Evolutionary conservation across 2,888 invertebrate genomes (phyloP).

Genomic region (Caenorhabditis becei): DNA sequence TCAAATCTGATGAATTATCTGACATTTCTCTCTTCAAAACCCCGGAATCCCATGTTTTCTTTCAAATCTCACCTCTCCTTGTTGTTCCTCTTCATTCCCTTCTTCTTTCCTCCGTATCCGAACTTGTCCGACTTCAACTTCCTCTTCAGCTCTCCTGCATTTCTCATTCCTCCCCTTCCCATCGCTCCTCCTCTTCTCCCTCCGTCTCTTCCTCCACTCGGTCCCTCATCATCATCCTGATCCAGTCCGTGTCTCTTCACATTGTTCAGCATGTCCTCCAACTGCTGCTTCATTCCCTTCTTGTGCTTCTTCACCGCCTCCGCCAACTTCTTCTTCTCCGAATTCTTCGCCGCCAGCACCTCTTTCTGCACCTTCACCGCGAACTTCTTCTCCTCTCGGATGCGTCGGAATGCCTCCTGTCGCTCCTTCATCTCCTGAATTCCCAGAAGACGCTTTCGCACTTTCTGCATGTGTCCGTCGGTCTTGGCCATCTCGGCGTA

Average conservation of each 20-base stretch:
- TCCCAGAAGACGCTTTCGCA: slow-evolving; percentile 74
- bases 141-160: slow-evolving; percentile 58
- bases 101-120: slow-evolving; percentile 96
- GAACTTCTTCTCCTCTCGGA: slow-evolving; percentile 93
- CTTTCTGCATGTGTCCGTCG: slow-evolving; percentile 96
- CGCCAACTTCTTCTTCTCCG: slow-evolving; percentile 93
- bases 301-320: slow-evolving; percentile 93
- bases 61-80: slow-evolving; percentile 84
- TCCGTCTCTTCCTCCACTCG: slow-evolving; percentile 55
- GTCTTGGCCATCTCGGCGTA: slow-evolving; percentile 99
- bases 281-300: slow-evolving; percentile 81
- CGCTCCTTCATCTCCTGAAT: slow-evolving; percentile 89
- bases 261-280: slow-evolving; percentile 80
- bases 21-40: too few relatives aligned
- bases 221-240: slow-evolving; percentile 60
- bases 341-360: slow-evolving; percentile 87
- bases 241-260: slow-evolving; percentile 73
- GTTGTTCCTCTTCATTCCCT: slow-evolving; percentile 91
- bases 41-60: neutral
- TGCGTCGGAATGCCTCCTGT: slow-evolving; percentile 92
- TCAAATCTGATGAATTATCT: too few relatives aligned
- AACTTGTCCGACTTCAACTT: slow-evolving; percentile 87
- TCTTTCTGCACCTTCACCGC: slow-evolving; percentile 87
- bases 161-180: slow-evolving; percentile 54
- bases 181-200: slow-evolving; percentile 3